A percentile compares a stretch with the other conserved stretches of the same genome.
These are phyloP conservation scores for Unio pictorum DNA, from an alignment of 2,888 invertebrate species.

Conservation along the genomic window DNA sequence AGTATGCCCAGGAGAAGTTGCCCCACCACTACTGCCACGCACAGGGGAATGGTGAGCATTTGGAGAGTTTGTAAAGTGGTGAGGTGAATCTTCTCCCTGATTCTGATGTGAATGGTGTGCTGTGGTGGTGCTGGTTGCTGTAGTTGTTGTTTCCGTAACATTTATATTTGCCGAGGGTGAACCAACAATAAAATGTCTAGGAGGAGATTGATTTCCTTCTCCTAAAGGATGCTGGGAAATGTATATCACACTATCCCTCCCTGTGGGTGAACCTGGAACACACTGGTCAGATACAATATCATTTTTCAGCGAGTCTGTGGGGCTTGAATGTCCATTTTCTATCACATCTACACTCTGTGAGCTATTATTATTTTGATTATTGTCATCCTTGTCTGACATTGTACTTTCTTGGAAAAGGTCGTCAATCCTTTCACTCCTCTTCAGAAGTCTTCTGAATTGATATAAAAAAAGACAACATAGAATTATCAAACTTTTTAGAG, in stretches of 20 bases:
- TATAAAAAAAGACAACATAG: too few relatives aligned
- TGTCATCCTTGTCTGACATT: too few relatives aligned
- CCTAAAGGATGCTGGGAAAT: too few relatives aligned
- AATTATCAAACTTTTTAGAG: too few relatives aligned
- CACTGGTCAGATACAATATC: conserved; percentile 16
- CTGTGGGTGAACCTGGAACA: background rate
- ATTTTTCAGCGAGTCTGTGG: conserved; percentile 29
- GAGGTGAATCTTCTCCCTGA: conserved; percentile 14
- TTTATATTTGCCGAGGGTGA: too few relatives aligned
- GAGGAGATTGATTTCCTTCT: too few relatives aligned
- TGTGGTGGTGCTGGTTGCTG: too few relatives aligned
- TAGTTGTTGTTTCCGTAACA: too few relatives aligned
- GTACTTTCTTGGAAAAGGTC: conserved; percentile 3
- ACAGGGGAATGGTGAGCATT: conserved; percentile 28
- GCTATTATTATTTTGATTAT: too few relatives aligned
- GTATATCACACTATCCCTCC: too few relatives aligned
- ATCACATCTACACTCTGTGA: conserved; percentile 14
- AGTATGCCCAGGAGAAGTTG: conserved; percentile 30
- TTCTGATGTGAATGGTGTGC: background rate
- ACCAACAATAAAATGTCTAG: too few relatives aligned
- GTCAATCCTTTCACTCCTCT: conserved; percentile 22
- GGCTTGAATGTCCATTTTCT: conserved; percentile 39
- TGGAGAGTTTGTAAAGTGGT: conserved; percentile 12
- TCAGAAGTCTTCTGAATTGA: conserved; percentile 14
- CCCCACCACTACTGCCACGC: conserved; percentile 22